Evolutionary conservation across 2,797 vertebrate genomes (phyloP).

Genomic region (Neomorphus geoffroyi): DNA sequence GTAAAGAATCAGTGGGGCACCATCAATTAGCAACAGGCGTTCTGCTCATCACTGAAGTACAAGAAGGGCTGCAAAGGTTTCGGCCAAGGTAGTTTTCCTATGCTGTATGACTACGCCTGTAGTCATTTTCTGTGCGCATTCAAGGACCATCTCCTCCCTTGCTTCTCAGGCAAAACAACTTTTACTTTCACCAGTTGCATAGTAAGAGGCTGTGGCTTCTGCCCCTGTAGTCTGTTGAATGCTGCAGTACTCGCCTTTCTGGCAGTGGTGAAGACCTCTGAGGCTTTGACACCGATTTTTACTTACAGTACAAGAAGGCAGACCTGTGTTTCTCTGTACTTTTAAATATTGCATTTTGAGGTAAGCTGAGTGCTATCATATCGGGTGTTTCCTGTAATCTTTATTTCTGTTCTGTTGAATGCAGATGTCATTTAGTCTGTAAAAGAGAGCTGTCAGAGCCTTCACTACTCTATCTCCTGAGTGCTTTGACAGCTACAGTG

Average conservation of each 20-base stretch:
- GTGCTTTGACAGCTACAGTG: constrained; percentile 64
- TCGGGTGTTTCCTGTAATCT: constrained; percentile 68
- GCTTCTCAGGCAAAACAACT: background rate
- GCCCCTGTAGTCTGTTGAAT: background rate
- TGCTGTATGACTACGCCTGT: background rate
- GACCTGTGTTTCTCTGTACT: constrained; percentile 50
- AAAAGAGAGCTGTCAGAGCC: constrained; percentile 29
- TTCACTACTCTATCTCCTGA: constrained; percentile 47
- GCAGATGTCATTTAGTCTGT: constrained; percentile 55
- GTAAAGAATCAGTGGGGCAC: background rate
- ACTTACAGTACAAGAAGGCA: constrained; percentile 48
- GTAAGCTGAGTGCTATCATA: constrained; percentile 17
- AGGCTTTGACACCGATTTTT: constrained; percentile 45
- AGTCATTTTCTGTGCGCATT: background rate
- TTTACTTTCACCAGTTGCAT: background rate
- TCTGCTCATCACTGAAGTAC: background rate
- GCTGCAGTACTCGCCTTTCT: background rate
- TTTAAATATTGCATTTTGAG: constrained; percentile 56
- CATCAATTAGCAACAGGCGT: background rate
- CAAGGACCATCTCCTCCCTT: background rate
- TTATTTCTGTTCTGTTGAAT: constrained; percentile 70
- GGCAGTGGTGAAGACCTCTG: background rate
- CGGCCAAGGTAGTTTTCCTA: background rate
- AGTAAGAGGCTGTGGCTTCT: background rate
- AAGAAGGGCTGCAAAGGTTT: background rate